phyloP scores from a whole-genome alignment of 2,797 vertebrate species.

The Holocentrus rufus region DNA sequence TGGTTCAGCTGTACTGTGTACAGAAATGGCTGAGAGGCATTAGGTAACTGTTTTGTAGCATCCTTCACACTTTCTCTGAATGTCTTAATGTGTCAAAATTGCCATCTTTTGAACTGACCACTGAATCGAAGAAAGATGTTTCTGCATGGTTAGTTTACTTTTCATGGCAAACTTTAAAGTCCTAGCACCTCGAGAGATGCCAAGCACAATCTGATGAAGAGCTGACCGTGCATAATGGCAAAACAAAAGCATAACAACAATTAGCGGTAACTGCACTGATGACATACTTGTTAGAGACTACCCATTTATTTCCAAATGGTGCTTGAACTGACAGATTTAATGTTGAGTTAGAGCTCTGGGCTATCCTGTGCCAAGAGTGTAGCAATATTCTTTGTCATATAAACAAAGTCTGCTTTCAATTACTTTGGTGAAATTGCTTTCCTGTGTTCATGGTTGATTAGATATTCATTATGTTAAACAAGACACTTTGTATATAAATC shows the following conservation, averaged over 20 bases:
- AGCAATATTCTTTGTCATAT: constrained; percentile 66
- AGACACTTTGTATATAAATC: constrained; percentile 79
- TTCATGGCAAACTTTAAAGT: no score
- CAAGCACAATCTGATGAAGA: not conserved
- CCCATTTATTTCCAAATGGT: constrained; percentile 19
- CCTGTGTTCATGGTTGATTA: constrained; percentile 79
- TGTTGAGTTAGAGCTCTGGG: constrained; percentile 51
- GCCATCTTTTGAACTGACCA: not conserved
- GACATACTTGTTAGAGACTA: not conserved
- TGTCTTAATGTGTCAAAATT: not conserved
- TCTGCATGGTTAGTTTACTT: not conserved
- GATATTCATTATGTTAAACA: constrained; percentile 83
- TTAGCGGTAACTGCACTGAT: constrained; percentile 5
- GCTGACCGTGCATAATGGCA: not conserved
- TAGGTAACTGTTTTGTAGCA: not conserved
- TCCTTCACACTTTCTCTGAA: not conserved
- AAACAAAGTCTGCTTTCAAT: constrained; percentile 81
- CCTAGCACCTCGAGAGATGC: not conserved
- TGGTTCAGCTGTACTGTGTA: not conserved
- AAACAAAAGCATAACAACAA: not conserved
- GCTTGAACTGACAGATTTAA: constrained; percentile 53
- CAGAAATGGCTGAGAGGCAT: not conserved
- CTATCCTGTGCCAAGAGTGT: constrained; percentile 66
- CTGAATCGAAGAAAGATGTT: not conserved
- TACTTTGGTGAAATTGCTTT: constrained; percentile 83